Base-by-base conservation (phyloP, 2,888 invertebrate species). In the Seira sanloemensis region DNA sequence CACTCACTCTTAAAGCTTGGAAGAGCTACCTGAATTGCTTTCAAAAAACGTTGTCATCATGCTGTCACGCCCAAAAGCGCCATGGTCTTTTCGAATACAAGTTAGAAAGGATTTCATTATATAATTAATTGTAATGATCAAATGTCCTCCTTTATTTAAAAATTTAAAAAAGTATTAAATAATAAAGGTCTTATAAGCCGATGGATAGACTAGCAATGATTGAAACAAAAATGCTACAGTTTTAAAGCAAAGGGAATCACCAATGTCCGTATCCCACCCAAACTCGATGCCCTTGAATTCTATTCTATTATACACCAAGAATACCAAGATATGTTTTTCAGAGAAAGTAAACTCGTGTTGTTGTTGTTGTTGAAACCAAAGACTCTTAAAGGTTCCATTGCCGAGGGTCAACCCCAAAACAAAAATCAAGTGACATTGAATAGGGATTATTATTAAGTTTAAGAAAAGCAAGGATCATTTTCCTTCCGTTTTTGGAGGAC, bases 381-480 rank as follows among this genome's bases (percentile, higher is more conserved):
- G 12, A 37, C n/a, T n/a, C n/a, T n/a, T 37, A 37, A 37, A 37
- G 37, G 12, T n/a, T n/a, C n/a, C n/a, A n/a, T 27, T 25, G 65
- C 12, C 68, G 73, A 80, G 80, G 74, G 80, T 73, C 66, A 74
- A 26, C 37, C 46, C 25, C 78, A 72, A 78, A 37, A n/a, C 37
- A 37, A 9, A 66, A 27, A 16, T 12, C n/a, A 23, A 16, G n/a
- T 73, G 79, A 73, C 79, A 79, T 79, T 79, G 79, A 23, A 46
- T 21, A 16, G 25, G 58, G 67, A 73, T 79, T 79, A 66, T 26
- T 23, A 4, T 12, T 24, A 58, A 12, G 2, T 19, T 5, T 26
- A 19, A 23, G 24, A 1, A 37, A 18, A 19, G 27, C 80, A 80
- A 80, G 80, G 80, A 66, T 74, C 80, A 74, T 80, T 80, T 67